These are phyloP conservation scores for Saturnia pavonia DNA, from an alignment of 2,888 invertebrate genomes.

Conservation along the genomic window DNA sequence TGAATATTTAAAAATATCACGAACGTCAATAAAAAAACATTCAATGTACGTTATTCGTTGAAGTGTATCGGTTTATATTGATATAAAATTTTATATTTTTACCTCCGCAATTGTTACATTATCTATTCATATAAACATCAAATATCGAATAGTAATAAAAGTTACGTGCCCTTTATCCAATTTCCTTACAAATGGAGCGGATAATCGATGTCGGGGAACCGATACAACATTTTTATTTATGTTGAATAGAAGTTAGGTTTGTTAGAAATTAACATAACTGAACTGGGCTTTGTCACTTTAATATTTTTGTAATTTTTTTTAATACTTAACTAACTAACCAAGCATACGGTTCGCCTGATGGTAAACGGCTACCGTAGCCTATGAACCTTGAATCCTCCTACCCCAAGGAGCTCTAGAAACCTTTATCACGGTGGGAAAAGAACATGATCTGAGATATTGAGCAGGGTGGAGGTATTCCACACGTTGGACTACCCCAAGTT, in stretches of 20 bases:
- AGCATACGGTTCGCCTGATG: no score
- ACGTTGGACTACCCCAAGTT: no score
- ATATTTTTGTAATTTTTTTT: no score
- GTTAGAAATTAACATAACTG: no score
- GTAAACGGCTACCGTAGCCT: no score
- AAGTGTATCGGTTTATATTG: neutral
- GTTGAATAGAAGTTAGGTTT: neutral
- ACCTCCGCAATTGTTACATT: slow-evolving; percentile 5
- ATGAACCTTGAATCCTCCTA: no score
- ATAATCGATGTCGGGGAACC: neutral
- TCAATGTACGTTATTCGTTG: neutral
- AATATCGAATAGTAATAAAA: slow-evolving; percentile 1
- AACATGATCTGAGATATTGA: no score
- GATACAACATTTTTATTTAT: neutral
- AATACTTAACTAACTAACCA: no score
- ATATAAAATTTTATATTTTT: slow-evolving; percentile 5
- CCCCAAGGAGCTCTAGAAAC: no score
- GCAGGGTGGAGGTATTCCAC: no score
- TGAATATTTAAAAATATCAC: neutral
- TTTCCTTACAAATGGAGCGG: neutral
- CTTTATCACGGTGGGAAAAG: no score
- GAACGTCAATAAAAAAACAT: neutral
- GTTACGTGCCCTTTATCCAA: neutral
- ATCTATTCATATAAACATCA: slow-evolving; percentile 14
- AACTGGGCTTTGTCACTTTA: no score